Percentiles rank a stretch among this genome's conserved stretches.
These are phyloP conservation scores for Rhegmatorhina hoffmannsi DNA, from an alignment of 2,113 vertebrate genomes.

Conservation along the genomic window DNA sequence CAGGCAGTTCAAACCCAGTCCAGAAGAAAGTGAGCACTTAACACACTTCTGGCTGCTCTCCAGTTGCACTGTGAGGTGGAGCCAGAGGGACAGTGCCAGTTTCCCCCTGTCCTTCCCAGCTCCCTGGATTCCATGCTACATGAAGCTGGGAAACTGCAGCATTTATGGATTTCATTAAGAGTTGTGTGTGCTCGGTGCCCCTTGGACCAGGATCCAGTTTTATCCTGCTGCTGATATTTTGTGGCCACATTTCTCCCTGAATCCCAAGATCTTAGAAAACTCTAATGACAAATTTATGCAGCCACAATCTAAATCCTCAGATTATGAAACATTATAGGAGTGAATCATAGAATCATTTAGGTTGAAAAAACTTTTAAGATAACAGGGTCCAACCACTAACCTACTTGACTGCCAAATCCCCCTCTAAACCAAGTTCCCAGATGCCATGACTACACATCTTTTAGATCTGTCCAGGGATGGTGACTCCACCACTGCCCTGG, in stretches of 20 bases:
- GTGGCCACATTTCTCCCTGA: neutral
- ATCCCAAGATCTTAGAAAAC: neutral
- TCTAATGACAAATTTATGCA: neutral
- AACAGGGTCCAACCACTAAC: neutral
- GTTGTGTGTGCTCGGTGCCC: accelerated
- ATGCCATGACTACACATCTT: neutral
- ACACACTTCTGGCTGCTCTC: neutral
- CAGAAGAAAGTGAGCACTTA: neutral
- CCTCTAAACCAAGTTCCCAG: neutral
- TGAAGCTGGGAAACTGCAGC: neutral
- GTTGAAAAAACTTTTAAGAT: neutral
- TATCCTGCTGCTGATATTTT: neutral
- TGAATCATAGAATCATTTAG: neutral
- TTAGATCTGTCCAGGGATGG: neutral
- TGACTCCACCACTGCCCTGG: neutral
- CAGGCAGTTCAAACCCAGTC: neutral
- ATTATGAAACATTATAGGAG: neutral
- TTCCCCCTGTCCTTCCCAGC: neutral
- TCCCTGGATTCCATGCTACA: neutral
- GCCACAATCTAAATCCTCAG: neutral
- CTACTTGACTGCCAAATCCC: neutral
- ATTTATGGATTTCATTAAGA: neutral
- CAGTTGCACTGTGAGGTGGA: neutral
- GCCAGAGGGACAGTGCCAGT: neutral
- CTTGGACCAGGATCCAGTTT: neutral